Conservation (phyloP, 2,888 invertebrate species). For the Cheilosia vernalis region DNA sequence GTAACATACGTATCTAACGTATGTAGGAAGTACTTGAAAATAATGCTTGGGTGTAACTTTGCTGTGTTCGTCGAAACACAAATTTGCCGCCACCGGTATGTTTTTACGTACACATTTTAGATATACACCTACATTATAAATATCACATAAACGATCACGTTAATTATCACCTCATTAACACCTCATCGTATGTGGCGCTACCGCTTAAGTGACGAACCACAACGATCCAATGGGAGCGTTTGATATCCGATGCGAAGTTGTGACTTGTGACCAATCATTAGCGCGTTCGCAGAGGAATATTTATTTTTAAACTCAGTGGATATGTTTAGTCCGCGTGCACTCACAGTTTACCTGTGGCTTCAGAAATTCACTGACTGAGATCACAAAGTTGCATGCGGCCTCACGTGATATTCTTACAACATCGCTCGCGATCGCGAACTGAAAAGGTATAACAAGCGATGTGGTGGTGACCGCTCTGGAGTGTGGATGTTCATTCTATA, state of each 20-base stretch:
- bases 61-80: slow-evolving; percentile 12
- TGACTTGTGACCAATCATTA: slow-evolving; percentile 58
- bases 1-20: neutral
- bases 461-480: slow-evolving; percentile 47
- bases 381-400: slow-evolving; percentile 57
- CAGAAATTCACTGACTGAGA: slow-evolving; percentile 70
- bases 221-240: slow-evolving; percentile 54
- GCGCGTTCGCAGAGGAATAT: slow-evolving; percentile 25
- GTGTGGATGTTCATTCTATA: slow-evolving; percentile 49
- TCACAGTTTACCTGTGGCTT: slow-evolving; percentile 72
- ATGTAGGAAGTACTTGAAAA: slow-evolving; percentile 1
- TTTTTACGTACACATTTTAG: slow-evolving; percentile 36
- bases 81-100: slow-evolving; percentile 3
- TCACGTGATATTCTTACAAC: slow-evolving; percentile 37
- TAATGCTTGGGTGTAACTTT: slow-evolving; percentile 7
- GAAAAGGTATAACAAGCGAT: slow-evolving; percentile 47
- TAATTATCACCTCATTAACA: slow-evolving; percentile 62
- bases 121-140: slow-evolving; percentile 55
- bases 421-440: slow-evolving; percentile 51
- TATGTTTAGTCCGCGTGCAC: slow-evolving; percentile 60
- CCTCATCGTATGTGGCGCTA: slow-evolving; percentile 49
- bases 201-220: slow-evolving; percentile 32
- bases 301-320: slow-evolving; percentile 26
- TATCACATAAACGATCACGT: slow-evolving; percentile 13
- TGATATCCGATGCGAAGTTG: slow-evolving; percentile 8